Base-by-base conservation (phyloP, 2,888 invertebrate genomes). In the Lochmaea capreae region DNA sequence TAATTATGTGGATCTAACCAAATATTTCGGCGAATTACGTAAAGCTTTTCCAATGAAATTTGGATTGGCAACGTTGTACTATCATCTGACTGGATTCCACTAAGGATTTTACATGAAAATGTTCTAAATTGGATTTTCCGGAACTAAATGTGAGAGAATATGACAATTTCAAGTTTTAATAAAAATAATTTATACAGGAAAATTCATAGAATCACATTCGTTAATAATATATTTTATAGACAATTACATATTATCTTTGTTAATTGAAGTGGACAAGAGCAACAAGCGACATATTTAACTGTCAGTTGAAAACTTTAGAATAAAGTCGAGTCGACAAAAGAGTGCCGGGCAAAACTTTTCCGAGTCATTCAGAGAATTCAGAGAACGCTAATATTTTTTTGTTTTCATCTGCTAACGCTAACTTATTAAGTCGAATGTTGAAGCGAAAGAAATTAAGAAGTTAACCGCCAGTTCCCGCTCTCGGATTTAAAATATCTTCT, bases 381-480 rank as follows among this genome's bases (percentile, higher is more conserved):
- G 16, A 71, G 46, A 62, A 74, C 67, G 74, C 71, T 62, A 67
- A 58, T 49, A 42, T 59, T 65, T 65, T 68, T 63, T 65, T 68
- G 71, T 74, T 76, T 78, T 71, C 52, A 65, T 65, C 62, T 54
- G 61, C 67, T 69, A 66, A 63, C 72, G 72, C 68, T 76, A 69
- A 54, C 76, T 79, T 78, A 79, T 79, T 79, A 78, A 76, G 67
- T 62, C 70, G 70, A 75, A 77, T 74, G 78, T 77, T 79, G 76
- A 72, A 76, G 76, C 76, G 77, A 78, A 79, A 79, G 80, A 81
- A 80, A 81, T 80, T 81, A 80, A 79, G 76, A 80, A 78, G 77
- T 77, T 79, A 81, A 80, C 80, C 80, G 78, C 77, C 79, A 76
- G 77, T 79, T 79, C 78, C 78, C 78, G 62, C 74, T 78, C 76